Conservation (phyloP, 2,797 vertebrate species). For the Lithobates sylvaticus region DNA sequence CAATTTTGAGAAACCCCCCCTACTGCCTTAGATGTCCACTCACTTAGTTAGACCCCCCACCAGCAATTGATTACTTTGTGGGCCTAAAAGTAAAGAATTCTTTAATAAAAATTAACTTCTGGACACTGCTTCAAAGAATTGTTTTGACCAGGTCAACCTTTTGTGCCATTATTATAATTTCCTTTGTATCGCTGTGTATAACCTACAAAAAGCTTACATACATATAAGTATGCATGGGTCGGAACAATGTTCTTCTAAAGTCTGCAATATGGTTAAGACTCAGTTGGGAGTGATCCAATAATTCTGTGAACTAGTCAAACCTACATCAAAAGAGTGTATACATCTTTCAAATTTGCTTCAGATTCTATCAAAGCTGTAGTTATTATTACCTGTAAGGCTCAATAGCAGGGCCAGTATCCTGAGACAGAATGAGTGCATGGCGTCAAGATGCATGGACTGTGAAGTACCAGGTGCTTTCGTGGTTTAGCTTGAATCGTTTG, state of each 20-base stretch:
- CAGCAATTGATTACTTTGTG: background rate
- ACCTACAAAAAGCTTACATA: no score
- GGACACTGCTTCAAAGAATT: no score
- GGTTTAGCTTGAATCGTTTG: slow-evolving; percentile 23
- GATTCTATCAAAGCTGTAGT: background rate
- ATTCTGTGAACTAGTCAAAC: no score
- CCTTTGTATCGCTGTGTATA: no score
- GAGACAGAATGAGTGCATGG: slow-evolving; percentile 17
- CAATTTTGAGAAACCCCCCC: no score
- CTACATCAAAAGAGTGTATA: background rate
- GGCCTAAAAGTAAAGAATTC: background rate
- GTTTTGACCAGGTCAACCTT: background rate
- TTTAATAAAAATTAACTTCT: background rate
- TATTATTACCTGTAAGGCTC: slow-evolving; percentile 43
- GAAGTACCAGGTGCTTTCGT: slow-evolving; percentile 39
- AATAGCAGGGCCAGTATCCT: slow-evolving; percentile 1
- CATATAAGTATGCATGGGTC: no score
- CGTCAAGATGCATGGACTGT: background rate
- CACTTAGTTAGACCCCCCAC: no score
- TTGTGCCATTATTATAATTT: background rate
- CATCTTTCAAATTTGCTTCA: background rate
- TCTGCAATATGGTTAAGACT: background rate
- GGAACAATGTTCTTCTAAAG: background rate
- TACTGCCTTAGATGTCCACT: no score
- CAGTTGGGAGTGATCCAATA: no score